phyloP scores from a whole-genome alignment of 2,888 invertebrate species.

The Catotricha subobsoleta region DNA sequence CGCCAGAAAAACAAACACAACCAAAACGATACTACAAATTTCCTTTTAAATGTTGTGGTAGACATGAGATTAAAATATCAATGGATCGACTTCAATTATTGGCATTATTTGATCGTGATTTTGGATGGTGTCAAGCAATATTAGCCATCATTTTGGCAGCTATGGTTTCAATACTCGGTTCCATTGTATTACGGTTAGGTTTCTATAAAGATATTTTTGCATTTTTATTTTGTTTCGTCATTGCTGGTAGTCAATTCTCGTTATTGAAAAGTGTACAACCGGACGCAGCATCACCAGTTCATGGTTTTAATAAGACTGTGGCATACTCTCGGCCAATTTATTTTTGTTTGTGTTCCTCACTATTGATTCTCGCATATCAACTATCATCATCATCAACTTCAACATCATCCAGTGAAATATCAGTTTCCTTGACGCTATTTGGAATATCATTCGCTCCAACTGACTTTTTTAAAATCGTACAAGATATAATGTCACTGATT shows the following conservation, averaged over 20 bases:
- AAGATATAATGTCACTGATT: conserved; percentile 60
- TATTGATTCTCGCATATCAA: conserved; percentile 33
- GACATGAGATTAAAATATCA: conserved; percentile 46
- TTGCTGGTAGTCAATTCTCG: conserved; percentile 95
- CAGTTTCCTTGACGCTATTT: conserved; percentile 16
- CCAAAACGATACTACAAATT: conserved; percentile 30
- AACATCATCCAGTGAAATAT: no score
- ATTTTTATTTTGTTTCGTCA: conserved; percentile 92
- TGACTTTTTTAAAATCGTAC: conserved; percentile 43
- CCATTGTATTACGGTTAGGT: conserved; percentile 59
- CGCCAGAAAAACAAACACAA: conserved; percentile 21
- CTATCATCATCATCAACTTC: conserved; percentile 15
- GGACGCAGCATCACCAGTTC: conserved; percentile 95
- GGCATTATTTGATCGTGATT: conserved; percentile 83
- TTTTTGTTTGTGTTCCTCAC: conserved; percentile 61
- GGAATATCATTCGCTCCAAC: conserved; percentile 35
- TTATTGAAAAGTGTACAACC: conserved; percentile 95
- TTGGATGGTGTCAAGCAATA: conserved; percentile 52
- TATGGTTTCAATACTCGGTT: conserved; percentile 69
- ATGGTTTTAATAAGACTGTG: conserved; percentile 90
- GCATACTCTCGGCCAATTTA: conserved; percentile 88
- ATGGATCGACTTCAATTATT: conserved; percentile 85
- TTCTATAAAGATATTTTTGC: conserved; percentile 86
- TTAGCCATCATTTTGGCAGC: conserved; percentile 69
- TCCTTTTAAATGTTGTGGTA: conserved; percentile 23